Evolutionary conservation across 2,888 invertebrate species (phyloP), one percentile per base, ranked within the genome.

Genomic region (Thecophora atra): DNA sequence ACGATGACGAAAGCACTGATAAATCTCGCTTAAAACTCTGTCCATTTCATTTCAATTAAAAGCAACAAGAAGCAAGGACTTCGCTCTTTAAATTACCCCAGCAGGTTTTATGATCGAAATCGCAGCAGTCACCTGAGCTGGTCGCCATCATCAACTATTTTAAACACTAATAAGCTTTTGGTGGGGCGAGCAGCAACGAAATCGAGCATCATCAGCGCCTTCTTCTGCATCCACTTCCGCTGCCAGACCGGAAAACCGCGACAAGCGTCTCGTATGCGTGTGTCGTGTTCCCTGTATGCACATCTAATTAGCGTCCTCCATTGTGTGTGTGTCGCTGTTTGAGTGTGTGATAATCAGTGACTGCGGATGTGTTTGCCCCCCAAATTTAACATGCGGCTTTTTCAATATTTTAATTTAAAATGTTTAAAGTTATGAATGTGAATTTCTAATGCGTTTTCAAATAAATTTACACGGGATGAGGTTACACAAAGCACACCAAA

Each of bases 301-400:
- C 24, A 71, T 71, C 65, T 71, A 71, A 71, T 71, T 71, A 71
- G 71, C 26, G 71, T 26, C 42, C 71, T 24, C n/a, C 21, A 21
- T 52, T 70, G 19, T 54, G 37, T 70, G 28, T 15, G 30, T 47
- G 13, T 17, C 56, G 24, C 15, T 30, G 44, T 17, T 19, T 17
- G 24, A 7, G 1, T 64, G 64, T 64, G 64, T 26, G 21, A 24
- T 44, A 26, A 44, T 21, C 11, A 17, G 24, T 44, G 21, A 30
- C 19, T 11, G 6, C 30, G 68, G 56, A 30, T 30, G 19, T 28
- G 44, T 69, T 44, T 70, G 62, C 30, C 63, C 28, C n/a, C 52
- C 19, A 63, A 63, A 63, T 70, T 70, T 70, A 52, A 70, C 70
- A 62, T 70, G 70, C 63, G 70, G 70, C 63, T 70, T 70, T 70